phyloP scores from a whole-genome alignment of 1,140 invertebrate species.

The Eumaeus atala region DNA sequence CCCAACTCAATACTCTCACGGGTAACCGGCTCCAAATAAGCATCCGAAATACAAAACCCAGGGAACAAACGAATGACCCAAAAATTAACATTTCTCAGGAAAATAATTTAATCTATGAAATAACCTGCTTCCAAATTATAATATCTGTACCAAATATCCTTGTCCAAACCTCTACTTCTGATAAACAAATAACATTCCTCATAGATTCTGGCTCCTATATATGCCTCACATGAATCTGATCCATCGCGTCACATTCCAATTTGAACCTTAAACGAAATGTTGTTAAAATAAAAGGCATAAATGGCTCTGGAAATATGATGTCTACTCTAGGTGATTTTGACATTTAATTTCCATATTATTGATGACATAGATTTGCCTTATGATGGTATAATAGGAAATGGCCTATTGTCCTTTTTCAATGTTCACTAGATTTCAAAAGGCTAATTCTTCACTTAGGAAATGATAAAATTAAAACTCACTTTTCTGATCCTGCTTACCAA shows the following conservation, averaged over 20 bases:
- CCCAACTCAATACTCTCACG: slow-evolving; percentile 7
- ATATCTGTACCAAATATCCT: slow-evolving; percentile 1
- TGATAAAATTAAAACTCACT: neutral
- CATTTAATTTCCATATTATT: slow-evolving; percentile 1
- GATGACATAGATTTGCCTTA: neutral
- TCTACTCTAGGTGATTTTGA: slow-evolving; percentile 5
- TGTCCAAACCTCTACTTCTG: slow-evolving; percentile 1
- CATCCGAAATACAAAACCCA: slow-evolving; percentile 11
- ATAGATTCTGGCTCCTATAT: slow-evolving; percentile 6
- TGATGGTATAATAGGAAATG: slow-evolving; percentile 1
- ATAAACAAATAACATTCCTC: slow-evolving; percentile 2
- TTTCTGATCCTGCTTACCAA: slow-evolving; percentile 3
- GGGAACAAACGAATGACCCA: neutral
- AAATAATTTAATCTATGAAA: neutral
- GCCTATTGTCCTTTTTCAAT: neutral
- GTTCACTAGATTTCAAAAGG: neutral
- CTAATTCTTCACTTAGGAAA: neutral
- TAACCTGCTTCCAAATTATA: neutral
- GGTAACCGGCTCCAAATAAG: slow-evolving; percentile 19
- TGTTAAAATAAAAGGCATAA: slow-evolving; percentile 4
- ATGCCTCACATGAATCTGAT: slow-evolving; percentile 1
- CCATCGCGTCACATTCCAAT: slow-evolving; percentile 1
- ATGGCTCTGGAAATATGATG: neutral
- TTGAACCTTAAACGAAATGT: slow-evolving; percentile 1
- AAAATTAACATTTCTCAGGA: too few relatives aligned